Base-by-base conservation (phyloP, 2,888 invertebrate species). In the Maniola hyperantus region DNA sequence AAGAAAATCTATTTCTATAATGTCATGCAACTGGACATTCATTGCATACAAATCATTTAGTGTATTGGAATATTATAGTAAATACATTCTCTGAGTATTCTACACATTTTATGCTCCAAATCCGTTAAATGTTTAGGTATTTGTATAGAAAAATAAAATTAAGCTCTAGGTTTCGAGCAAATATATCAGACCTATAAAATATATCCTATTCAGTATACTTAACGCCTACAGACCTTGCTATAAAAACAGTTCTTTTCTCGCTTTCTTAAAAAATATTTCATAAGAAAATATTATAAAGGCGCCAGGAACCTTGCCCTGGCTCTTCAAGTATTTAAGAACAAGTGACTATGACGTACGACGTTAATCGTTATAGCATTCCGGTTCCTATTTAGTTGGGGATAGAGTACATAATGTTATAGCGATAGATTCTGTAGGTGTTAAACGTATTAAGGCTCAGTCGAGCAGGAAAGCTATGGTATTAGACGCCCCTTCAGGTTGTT, bases 231-330 rank as follows among this genome's bases (percentile, higher is more conserved):
- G 20, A 51, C 50, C 20, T 39, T 42, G 39, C 53, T n/a, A 13
- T 55, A 53, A 65, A n/a, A 61, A 66, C 55, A 61, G 39, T 60
- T 48, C 39, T 58, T 65, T 61, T 66, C 55, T 61, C 46, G 66
- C 61, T 36, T 50, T 64, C 66, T 61, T 66, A 48, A 53, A 42
- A 55, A 61, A 61, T 61, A 61, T 61, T 61, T 66, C 55, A 66
- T 61, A 55, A 66, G 61, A 61, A 66, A 66, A 66, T 61, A 65
- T 65, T 61, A 61, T 61, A 65, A 61, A 65, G 60, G 57, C 57
- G 20, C 64, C 50, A 39, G 61, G 50, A 60, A 66, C 66, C 66
- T 61, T 61, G 66, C 66, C 39, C 39, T 13, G 42, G 42, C 57
- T 48, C 60, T 46, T 55, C 26, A 64, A 61, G 66, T 66, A 59